These are phyloP conservation scores for Macrophya annulata DNA, from an alignment of 2,888 invertebrate species.

Conservation along the genomic window DNA sequence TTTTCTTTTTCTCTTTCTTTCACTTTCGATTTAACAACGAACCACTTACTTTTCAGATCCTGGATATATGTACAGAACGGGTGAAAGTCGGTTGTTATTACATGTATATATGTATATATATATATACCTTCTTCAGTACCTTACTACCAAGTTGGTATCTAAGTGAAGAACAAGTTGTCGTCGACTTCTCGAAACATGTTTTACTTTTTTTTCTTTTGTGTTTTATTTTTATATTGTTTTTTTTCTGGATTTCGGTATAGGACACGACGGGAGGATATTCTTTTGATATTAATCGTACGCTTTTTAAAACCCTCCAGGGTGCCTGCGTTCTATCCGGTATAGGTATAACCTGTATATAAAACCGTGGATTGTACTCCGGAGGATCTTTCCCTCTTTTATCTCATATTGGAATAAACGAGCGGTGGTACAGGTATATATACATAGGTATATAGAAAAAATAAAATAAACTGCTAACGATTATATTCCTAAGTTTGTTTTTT, in stretches of 20 bases:
- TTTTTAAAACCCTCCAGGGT: neutral
- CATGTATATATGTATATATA: too few relatives aligned
- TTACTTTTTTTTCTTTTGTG: neutral
- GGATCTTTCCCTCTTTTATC: neutral
- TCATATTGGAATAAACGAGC: neutral
- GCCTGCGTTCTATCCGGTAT: neutral
- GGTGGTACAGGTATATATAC: neutral
- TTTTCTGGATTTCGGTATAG: neutral
- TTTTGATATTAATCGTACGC: neutral
- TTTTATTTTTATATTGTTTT: neutral
- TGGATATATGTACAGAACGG: neutral
- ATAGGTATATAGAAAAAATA: neutral
- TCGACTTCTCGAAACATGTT: neutral
- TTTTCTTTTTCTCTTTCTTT: neutral
- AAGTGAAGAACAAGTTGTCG: constrained; percentile 4
- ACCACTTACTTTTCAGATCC: neutral
- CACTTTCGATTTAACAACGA: constrained; percentile 33
- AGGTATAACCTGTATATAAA: neutral
- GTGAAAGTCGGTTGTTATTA: constrained; percentile 15
- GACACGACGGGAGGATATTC: neutral
- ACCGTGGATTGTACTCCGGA: neutral
- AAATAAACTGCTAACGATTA: constrained; percentile 16
- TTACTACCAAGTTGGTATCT: neutral
- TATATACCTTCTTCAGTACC: too few relatives aligned
- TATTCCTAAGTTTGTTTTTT: neutral